These are phyloP conservation scores for Temnothorax ravouxi DNA, from an alignment of 2,888 invertebrate genomes.

Conservation along the genomic window DNA sequence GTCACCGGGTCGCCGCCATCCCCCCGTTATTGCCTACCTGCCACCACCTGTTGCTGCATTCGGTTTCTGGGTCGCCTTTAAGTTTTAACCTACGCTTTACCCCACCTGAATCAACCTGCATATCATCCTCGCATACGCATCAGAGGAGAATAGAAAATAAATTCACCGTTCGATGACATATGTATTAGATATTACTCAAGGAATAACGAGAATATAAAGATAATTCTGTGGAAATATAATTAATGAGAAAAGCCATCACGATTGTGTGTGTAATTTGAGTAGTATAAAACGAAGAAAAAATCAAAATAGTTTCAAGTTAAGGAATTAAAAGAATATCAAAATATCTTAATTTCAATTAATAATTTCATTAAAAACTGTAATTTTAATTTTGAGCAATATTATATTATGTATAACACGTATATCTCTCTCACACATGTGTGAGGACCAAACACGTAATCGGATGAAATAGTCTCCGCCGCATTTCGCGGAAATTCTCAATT, in stretches of 20 bases:
- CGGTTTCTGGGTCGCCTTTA: slow-evolving; percentile 66
- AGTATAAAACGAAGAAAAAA: neutral
- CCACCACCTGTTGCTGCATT: slow-evolving; percentile 81
- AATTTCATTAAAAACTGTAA: neutral
- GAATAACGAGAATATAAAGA: neutral
- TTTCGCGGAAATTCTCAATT: slow-evolving; percentile 5
- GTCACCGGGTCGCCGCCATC: slow-evolving; percentile 80
- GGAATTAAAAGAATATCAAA: neutral
- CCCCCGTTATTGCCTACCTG: slow-evolving; percentile 76
- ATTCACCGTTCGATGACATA: slow-evolving; percentile 1
- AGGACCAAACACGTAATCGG: neutral
- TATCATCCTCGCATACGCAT: neutral
- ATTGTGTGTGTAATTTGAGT: neutral
- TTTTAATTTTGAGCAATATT: neutral
- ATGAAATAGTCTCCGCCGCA: neutral
- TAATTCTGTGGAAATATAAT: neutral
- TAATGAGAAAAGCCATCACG: neutral
- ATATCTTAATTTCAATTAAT: neutral
- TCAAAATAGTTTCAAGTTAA: neutral
- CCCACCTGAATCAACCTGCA: slow-evolving; percentile 30
- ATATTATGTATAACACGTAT: neutral
- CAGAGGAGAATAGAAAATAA: neutral
- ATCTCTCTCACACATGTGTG: neutral
- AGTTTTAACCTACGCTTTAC: slow-evolving; percentile 43
- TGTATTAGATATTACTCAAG: neutral